phyloP scores from a whole-genome alignment of 2,888 invertebrate species.

The Parelbella ahira region DNA sequence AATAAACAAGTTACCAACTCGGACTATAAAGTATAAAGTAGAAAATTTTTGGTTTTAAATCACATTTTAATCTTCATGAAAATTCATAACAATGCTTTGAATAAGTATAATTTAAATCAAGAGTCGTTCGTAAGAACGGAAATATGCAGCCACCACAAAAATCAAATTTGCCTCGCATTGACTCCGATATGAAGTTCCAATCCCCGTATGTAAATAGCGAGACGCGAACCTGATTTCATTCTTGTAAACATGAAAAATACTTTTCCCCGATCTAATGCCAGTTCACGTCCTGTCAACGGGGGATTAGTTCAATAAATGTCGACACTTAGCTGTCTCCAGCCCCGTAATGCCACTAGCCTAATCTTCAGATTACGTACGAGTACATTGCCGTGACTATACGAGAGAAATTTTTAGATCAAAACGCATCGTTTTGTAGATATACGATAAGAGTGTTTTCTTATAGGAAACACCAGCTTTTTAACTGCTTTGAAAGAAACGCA shows the following conservation, averaged over 20 bases:
- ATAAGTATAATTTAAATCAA: no score
- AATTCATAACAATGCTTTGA: no score
- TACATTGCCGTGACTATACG: not conserved
- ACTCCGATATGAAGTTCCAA: not conserved
- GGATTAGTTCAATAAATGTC: constrained; percentile 3
- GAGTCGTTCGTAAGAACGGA: no score
- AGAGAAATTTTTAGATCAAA: not conserved
- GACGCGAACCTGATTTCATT: not conserved
- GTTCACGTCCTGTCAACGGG: not conserved
- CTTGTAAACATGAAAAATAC: constrained; percentile 7
- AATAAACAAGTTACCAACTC: no score
- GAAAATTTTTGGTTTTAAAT: no score
- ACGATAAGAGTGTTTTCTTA: no score
- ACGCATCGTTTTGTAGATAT: not conserved
- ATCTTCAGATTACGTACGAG: constrained; percentile 11
- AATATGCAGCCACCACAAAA: no score
- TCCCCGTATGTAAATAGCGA: constrained; percentile 2
- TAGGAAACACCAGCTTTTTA: no score
- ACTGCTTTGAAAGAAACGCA: no score
- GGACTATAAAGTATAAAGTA: no score
- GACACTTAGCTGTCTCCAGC: constrained; percentile 1
- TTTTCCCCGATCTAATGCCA: not conserved
- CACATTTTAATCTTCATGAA: no score
- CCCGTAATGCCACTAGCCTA: constrained; percentile 2
- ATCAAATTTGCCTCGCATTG: not conserved